Conservation (phyloP, 2,888 invertebrate species). For the Sceliomorpha sp. region DNA sequence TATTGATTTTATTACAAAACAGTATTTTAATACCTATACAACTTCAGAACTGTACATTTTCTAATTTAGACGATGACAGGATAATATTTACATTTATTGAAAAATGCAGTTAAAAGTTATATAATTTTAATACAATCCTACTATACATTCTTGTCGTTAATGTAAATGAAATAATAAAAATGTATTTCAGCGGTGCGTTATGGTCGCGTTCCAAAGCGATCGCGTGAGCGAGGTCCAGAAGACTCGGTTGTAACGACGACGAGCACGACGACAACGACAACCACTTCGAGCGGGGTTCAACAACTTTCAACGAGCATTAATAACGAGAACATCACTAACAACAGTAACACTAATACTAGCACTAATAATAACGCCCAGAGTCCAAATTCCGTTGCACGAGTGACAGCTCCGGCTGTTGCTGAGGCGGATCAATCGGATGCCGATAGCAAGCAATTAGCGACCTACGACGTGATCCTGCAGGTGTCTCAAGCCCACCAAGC, state of each 20-base stretch:
- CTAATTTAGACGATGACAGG: too few species aligned
- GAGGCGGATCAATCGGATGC: conserved; percentile 82
- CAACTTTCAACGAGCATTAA: conserved; percentile 70
- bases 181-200: conserved; percentile 95
- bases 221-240: conserved; percentile 88
- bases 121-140: too few species aligned
- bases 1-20: too few species aligned
- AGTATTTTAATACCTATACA: too few species aligned
- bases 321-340: conserved; percentile 71
- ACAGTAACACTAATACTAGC: conserved; percentile 61
- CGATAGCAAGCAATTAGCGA: conserved; percentile 83
- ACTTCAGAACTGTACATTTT: too few species aligned
- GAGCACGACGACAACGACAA: conserved; percentile 71
- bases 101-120: too few species aligned
- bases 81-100: too few species aligned
- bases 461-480: conserved; percentile 89
- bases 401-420: conserved; percentile 77
- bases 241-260: conserved; percentile 81
- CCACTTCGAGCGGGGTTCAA: conserved; percentile 63
- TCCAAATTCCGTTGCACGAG: conserved; percentile 64
- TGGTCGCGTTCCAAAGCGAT: conserved; percentile 96
- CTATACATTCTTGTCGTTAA: too few species aligned
- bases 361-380: conserved; percentile 73
- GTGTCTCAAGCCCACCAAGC: conserved; percentile 92
- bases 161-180: too few species aligned